Evolutionary conservation across 2,888 invertebrate species (phyloP).

Genomic region (Catocala sponsa): DNA sequence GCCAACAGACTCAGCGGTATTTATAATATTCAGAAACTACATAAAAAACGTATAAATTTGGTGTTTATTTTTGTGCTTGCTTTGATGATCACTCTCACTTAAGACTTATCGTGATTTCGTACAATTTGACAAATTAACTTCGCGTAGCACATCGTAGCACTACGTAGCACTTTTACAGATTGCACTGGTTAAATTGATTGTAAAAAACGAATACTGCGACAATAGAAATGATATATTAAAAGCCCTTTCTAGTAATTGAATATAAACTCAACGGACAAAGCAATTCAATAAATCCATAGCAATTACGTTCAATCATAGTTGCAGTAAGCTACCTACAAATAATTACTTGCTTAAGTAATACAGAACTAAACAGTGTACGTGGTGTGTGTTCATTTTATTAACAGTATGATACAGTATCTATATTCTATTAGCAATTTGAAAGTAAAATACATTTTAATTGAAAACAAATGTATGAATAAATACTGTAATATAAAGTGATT

Average conservation of each 20-base stretch:
- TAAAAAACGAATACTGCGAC: not conserved
- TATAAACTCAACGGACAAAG: not conserved
- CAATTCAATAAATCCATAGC: slow-evolving; percentile 5
- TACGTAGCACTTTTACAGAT: not conserved
- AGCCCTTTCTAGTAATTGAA: slow-evolving; percentile 8
- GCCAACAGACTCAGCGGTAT: slow-evolving; percentile 83
- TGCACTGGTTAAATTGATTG: not conserved
- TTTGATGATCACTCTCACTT: slow-evolving; percentile 61
- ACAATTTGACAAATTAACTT: not conserved
- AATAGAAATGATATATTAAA: not conserved
- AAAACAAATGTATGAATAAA: not conserved
- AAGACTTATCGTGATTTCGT: slow-evolving; percentile 52
- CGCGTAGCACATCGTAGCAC: slow-evolving; percentile 9
- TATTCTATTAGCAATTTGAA: no score
- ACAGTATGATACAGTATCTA: no score
- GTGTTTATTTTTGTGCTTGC: slow-evolving; percentile 34
- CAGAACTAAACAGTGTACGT: no score
- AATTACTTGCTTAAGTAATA: not conserved
- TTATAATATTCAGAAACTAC: slow-evolving; percentile 52
- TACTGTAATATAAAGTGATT: not conserved
- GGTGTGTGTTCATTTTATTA: no score
- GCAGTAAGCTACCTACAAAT: not conserved
- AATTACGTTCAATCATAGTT: not conserved
- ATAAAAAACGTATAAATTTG: slow-evolving; percentile 15
- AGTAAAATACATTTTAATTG: no score